Evolutionary conservation across 2,113 vertebrate genomes (phyloP).

Genomic region (Rhinichthys klamathensis): DNA sequence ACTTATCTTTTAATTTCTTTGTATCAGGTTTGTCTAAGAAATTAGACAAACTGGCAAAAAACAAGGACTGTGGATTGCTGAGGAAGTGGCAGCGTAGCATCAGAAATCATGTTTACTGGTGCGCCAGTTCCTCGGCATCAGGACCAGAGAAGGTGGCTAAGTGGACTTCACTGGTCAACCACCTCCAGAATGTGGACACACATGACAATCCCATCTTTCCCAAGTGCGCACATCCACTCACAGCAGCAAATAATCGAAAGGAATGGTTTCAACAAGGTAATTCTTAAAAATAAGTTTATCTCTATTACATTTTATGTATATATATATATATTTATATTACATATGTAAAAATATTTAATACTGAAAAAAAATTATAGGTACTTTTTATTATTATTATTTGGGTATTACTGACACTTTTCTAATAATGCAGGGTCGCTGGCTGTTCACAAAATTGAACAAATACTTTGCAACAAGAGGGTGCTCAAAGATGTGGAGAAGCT

Average conservation of each 20-base stretch:
- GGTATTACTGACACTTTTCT: too few relatives aligned
- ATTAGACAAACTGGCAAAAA: neutral
- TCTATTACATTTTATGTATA: too few relatives aligned
- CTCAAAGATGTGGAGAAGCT: too few relatives aligned
- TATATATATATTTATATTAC: too few relatives aligned
- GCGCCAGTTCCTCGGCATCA: neutral
- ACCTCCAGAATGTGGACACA: neutral
- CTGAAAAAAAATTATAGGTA: too few relatives aligned
- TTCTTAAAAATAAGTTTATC: too few relatives aligned
- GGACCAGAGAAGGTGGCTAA: conserved; percentile 16
- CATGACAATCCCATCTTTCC: neutral
- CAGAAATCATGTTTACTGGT: neutral
- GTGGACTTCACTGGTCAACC: conserved; percentile 3
- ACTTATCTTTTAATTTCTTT: neutral
- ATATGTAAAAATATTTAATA: too few relatives aligned
- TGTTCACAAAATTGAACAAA: too few relatives aligned
- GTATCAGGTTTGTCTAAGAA: conserved; percentile 17
- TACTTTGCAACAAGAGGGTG: too few relatives aligned
- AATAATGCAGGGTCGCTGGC: too few relatives aligned
- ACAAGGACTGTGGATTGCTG: neutral
- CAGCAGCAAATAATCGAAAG: neutral
- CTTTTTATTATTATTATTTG: too few relatives aligned
- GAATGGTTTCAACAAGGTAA: neutral
- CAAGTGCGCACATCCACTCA: neutral
- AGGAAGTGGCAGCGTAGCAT: neutral